Conservation (phyloP, 35 echinoderm and acorn worm species). For the Amphiura filiformis region DNA sequence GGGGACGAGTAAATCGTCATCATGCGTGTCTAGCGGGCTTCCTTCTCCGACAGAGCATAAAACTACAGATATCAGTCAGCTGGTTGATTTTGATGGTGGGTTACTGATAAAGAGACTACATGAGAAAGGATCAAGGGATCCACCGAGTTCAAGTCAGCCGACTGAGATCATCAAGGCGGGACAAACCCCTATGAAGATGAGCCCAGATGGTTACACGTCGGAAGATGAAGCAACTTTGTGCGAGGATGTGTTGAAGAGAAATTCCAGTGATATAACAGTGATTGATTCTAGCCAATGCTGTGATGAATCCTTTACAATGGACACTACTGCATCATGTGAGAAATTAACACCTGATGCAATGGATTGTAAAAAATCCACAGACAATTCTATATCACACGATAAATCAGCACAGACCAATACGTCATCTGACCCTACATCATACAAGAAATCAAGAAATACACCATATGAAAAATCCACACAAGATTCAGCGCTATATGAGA, state of each 20-base stretch:
- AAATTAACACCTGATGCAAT: too few species aligned
- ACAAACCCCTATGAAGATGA: neutral
- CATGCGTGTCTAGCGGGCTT: conserved; percentile 76
- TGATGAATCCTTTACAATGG: too few species aligned
- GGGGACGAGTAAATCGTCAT: conserved; percentile 80
- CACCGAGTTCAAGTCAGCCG: neutral
- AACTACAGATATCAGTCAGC: neutral
- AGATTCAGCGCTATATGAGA: too few species aligned
- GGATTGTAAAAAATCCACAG: too few species aligned
- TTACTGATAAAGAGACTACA: neutral
- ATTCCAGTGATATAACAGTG: too few species aligned
- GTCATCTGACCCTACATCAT: too few species aligned
- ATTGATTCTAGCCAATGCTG: too few species aligned
- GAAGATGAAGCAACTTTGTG: neutral
- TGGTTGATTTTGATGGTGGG: neutral
- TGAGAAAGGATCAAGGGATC: neutral
- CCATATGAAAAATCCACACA: too few species aligned
- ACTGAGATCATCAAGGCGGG: neutral
- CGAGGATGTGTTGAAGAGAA: neutral
- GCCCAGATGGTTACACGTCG: neutral
- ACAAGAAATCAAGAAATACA: too few species aligned
- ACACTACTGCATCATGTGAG: too few species aligned
- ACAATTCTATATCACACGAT: too few species aligned
- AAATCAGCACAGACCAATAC: too few species aligned
- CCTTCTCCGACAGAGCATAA: conserved; percentile 76